These are phyloP conservation scores for Hypolimnas misippus DNA, from an alignment of 2,888 invertebrate species.

Conservation along the genomic window DNA sequence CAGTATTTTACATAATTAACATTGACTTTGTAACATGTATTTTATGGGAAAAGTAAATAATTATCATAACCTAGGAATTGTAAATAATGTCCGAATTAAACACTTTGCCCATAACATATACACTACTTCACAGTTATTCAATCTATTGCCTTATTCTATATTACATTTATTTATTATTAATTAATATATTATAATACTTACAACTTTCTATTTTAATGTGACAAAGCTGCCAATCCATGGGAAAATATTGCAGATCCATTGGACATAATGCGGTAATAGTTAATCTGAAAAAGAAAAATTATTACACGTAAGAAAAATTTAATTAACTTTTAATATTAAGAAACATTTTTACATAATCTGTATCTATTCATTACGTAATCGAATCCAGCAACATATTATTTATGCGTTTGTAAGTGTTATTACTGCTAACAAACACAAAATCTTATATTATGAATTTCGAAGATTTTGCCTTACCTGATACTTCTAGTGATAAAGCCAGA, in stretches of 20 bases:
- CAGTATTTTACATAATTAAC: constrained; percentile 21
- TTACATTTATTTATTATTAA: no score
- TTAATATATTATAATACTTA: constrained; percentile 95
- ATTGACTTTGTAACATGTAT: no score
- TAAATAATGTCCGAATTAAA: no score
- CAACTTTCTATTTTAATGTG: constrained; percentile 98
- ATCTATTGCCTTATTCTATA: constrained; percentile 52
- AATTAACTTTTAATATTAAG: background rate
- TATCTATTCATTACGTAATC: background rate
- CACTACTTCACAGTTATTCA: constrained; percentile 14
- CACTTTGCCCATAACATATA: no score
- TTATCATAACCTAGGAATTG: no score
- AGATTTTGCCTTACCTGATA: constrained; percentile 89
- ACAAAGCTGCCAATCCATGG: constrained; percentile 97
- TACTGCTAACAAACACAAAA: background rate
- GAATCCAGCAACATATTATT: background rate
- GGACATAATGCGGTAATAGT: constrained; percentile 98
- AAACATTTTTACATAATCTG: background rate
- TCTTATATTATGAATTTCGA: background rate
- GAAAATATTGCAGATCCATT: constrained; percentile 98
- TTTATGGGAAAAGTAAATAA: no score
- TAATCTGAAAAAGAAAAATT: constrained; percentile 84
- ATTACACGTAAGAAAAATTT: background rate
- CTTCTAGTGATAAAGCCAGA: constrained; percentile 97
- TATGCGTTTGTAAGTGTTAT: background rate